Evolutionary conservation across 2,888 invertebrate species (phyloP), one percentile per base, ranked within the genome.

Genomic region (Sipunculus nudus): DNA sequence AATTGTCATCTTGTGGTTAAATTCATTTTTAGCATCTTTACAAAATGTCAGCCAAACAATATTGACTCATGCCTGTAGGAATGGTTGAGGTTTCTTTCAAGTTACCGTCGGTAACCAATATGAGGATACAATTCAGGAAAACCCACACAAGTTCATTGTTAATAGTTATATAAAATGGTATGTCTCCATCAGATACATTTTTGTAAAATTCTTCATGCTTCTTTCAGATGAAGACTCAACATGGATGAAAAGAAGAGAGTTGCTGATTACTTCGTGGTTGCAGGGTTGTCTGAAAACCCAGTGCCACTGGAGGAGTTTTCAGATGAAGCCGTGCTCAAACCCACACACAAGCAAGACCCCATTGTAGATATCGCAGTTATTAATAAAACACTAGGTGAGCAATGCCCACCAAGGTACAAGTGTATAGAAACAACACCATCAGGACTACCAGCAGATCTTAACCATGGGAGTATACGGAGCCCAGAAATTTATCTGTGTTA

Each of bases 231-330:
- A 16, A n/a, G n/a, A n/a, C 26, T 31, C 16, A 43, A 40, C 23
- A 81, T 81, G 81, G 82, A 82, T 65, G 81, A 79, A 45, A 75
- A 75, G 29, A n/a, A n/a, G n/a, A 72, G 84, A 63, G 93, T 97
- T 67, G 96, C 94, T 26, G 98, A 99, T 87, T 98, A 98, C 86
- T 99, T 99, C 87, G 96, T 99, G 71, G 93, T 98, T 65, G 96
- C 97, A 79, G 98, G 98, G 29, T 87, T 97, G 82, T 92, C 95
- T 19, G 91, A 92, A 65, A 88, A 90, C 78, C 90, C 91, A 29
- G 89, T 91, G 45, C 80, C 79, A 16, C 62, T 65, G 28, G 89
- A 88, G 43, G 92, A 92, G 63, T 92, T 92, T 81, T 89, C 90
- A 64, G 88, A 89, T 72, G 87, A 87, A 21, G 86, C 87, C 2